Conservation (phyloP, 1,140 invertebrate genomes). For the Drosophila mayri region DNA sequence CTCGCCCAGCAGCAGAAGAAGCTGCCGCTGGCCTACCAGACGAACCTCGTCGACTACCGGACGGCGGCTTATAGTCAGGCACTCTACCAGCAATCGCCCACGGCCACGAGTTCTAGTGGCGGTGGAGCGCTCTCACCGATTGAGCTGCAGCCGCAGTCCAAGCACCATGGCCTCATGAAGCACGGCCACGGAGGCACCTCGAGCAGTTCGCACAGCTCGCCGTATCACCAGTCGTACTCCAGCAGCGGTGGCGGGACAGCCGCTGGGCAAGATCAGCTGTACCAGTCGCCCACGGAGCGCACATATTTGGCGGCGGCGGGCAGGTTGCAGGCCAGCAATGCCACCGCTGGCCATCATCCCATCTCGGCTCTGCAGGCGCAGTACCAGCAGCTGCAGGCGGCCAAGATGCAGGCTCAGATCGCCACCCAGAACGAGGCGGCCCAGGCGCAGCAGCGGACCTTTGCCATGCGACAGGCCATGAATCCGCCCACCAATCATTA, state of each 20-base stretch:
- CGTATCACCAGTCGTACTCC: slow-evolving; percentile 79
- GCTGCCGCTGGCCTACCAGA: slow-evolving; percentile 83
- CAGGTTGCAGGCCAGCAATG: slow-evolving; percentile 85
- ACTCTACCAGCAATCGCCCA: slow-evolving; percentile 77
- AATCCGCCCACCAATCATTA: slow-evolving; percentile 84
- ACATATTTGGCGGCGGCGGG: slow-evolving; percentile 84
- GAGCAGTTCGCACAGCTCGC: slow-evolving; percentile 78
- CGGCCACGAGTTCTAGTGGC: slow-evolving; percentile 70
- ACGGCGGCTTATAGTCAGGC: slow-evolving; percentile 79
- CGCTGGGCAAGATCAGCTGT: slow-evolving; percentile 68
- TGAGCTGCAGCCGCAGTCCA: slow-evolving; percentile 79
- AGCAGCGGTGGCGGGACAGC: slow-evolving; percentile 60
- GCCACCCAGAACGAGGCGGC: slow-evolving; percentile 87
- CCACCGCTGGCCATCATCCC: slow-evolving; percentile 84
- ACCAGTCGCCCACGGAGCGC: slow-evolving; percentile 81
- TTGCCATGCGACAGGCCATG: slow-evolving; percentile 86
- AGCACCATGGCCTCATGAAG: slow-evolving; percentile 73
- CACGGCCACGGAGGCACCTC: slow-evolving; percentile 62
- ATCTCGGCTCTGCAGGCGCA: slow-evolving; percentile 85
- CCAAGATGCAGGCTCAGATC: slow-evolving; percentile 87
- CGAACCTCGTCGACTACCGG: slow-evolving; percentile 76
- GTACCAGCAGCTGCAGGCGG: slow-evolving; percentile 87
- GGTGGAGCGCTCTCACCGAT: slow-evolving; percentile 75
- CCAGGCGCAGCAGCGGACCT: slow-evolving; percentile 87
- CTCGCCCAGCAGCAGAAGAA: slow-evolving; percentile 83